A percentile compares a stretch with the other conserved stretches of the same genome.
Conservation (phyloP, 2,113 vertebrate species). For the Hystrix cristata region DNA sequence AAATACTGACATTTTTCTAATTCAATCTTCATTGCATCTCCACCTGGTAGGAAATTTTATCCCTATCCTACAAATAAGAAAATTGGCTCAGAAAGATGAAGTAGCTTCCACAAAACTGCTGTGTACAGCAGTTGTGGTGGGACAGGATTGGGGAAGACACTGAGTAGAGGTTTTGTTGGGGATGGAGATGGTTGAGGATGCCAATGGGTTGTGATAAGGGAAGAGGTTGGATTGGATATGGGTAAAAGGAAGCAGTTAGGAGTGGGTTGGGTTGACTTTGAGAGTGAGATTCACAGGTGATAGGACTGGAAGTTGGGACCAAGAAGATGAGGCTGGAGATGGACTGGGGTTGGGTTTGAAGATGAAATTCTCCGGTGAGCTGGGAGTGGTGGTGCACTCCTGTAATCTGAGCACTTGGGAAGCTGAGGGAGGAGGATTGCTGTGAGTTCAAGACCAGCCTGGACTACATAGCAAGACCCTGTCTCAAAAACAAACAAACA, state of each 20-base stretch:
- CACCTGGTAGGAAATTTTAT: neutral
- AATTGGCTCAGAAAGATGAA: conserved; percentile 10
- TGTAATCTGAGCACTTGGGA: no score
- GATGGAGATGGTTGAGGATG: neutral
- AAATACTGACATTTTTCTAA: neutral
- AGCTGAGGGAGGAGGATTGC: no score
- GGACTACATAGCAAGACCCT: no score
- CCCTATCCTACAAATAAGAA: neutral
- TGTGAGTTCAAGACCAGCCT: no score
- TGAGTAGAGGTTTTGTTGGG: neutral
- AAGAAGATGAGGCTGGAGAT: neutral
- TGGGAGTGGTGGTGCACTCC: no score
- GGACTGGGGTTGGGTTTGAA: neutral
- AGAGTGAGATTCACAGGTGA: neutral
- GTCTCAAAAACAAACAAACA: no score
- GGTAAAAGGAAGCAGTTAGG: neutral
- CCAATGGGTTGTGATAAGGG: neutral
- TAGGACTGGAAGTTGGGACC: no score
- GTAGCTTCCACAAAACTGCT: neutral
- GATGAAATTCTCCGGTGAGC: neutral
- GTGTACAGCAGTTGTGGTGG: neutral
- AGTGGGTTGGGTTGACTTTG: neutral
- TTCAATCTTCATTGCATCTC: neutral
- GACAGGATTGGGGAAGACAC: neutral
- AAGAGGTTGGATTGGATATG: neutral